Evolutionary conservation across 2,113 vertebrate species (phyloP), one percentile per base, ranked within the genome.

Genomic region (Pomatostomus ruficeps): DNA sequence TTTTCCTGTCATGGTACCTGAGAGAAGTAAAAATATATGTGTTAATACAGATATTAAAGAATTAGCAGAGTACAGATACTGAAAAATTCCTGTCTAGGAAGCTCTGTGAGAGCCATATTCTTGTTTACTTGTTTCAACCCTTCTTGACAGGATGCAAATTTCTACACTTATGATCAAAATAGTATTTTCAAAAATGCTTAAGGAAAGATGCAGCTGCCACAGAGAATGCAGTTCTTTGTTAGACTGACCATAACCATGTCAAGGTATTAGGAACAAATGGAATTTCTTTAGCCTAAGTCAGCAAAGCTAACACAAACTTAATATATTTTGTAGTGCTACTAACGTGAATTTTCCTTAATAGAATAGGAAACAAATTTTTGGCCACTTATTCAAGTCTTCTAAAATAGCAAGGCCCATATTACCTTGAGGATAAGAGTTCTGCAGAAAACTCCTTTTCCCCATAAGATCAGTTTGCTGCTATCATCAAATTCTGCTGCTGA

Each of bases 121-220:
- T 67, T 93, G 70, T 93, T 95, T 85, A 65, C 57, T 91, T 62
- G 86, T 97, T 96, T 85, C 91, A 96, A 3, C 45, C 38, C 55
- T 95, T 86, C 71, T 70, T 80, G 58, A 83, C 61, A 94, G 85
- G 82, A 95, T 95, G 91, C 61, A 65, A 84, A 95, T 97, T 96
- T 96, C n/a, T 48, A 55, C 31, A 68, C 54, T 88, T 76, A 19
- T 46, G 73, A 79, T 93, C 92, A 94, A 96, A 97, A 96, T 43
- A 94, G 52, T 74, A 16, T 91, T 93, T 97, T 96, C 68, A 80
- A 78, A 96, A 83, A 63, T 28, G 28, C 31, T 61, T n/a, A 36
- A 36, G 66, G 49, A 61, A 63, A 82, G 35, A 63, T 31, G 19
- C 16, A 35, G 18, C 66, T 71, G 19, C 52, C 35, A 57, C 12